Percentiles rank a stretch among this genome's conserved stretches.
phyloP scores from a whole-genome alignment of 2,113 vertebrate genomes.

The Octodon degus region DNA sequence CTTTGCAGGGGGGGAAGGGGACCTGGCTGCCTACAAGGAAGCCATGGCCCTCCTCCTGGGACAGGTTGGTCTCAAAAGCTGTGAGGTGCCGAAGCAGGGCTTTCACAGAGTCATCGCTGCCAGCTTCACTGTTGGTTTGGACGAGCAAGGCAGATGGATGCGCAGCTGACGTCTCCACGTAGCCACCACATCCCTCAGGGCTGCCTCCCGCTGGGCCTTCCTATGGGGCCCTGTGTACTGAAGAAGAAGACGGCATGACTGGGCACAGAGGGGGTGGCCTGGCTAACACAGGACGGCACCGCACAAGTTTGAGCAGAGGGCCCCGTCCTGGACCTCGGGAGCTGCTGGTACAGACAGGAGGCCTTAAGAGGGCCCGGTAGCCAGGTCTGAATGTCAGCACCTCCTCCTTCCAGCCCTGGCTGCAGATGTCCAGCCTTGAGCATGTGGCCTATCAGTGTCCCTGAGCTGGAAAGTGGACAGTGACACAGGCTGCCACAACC shows the following conservation, averaged over 20 bases:
- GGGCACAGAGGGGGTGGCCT: slow-evolving; percentile 76
- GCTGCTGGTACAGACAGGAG: slow-evolving; percentile 82
- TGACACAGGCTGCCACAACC: not conserved
- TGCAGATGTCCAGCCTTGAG: not conserved
- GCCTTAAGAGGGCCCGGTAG: slow-evolving; percentile 81
- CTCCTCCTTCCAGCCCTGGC: slow-evolving; percentile 82
- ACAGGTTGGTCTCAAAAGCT: slow-evolving; percentile 82
- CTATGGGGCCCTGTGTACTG: slow-evolving; percentile 79
- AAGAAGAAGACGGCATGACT: not conserved
- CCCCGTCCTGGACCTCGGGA: slow-evolving; percentile 85
- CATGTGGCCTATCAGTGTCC: not conserved
- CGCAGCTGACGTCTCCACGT: slow-evolving; percentile 84
- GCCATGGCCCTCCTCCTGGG: slow-evolving; percentile 78
- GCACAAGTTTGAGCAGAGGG: slow-evolving; percentile 84
- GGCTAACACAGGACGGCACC: slow-evolving; percentile 85
- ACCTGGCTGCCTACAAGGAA: slow-evolving; percentile 86
- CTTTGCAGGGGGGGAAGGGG: slow-evolving; percentile 85
- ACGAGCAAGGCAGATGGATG: slow-evolving; percentile 82
- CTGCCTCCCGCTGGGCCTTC: slow-evolving; percentile 75
- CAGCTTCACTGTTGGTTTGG: slow-evolving; percentile 81
- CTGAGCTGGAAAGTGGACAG: not conserved
- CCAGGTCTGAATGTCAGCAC: slow-evolving; percentile 78
- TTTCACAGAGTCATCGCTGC: slow-evolving; percentile 78
- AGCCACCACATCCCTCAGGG: slow-evolving; percentile 83
- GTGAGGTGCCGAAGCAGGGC: slow-evolving; percentile 77